A percentile compares a stretch with the other conserved stretches of the same genome.
Evolutionary conservation across 2,113 vertebrate species (phyloP).

Genomic region (Pelvicachromis taeniatus): DNA sequence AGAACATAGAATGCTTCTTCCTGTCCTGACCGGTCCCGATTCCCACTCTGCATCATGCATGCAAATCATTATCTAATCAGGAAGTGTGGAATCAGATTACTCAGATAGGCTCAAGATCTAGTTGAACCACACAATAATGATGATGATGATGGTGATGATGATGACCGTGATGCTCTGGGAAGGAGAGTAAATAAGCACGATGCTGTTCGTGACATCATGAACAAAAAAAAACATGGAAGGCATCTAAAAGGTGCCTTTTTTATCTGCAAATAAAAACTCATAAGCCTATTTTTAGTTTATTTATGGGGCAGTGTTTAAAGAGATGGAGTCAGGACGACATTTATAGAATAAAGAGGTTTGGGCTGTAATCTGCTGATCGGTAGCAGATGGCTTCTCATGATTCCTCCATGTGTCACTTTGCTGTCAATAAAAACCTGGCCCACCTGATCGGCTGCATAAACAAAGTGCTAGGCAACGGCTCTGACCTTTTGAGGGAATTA

Average conservation of each 20-base stretch:
- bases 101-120: conserved; percentile 38
- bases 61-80: conserved; percentile 72
- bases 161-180: conserved; percentile 11
- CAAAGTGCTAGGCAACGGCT: conserved; percentile 57
- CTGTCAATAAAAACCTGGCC: background rate
- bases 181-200: background rate
- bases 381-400: conserved; percentile 5
- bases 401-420: conserved; percentile 21
- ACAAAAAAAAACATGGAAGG: background rate
- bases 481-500: conserved; percentile 69
- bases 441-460: conserved; percentile 35
- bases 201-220: background rate
- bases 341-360: background rate
- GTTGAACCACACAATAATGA: conserved; percentile 33
- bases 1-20: conserved; percentile 17
- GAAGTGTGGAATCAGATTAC: conserved; percentile 65
- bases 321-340: background rate
- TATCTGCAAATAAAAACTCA: background rate
- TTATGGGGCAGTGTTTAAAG: conserved; percentile 1
- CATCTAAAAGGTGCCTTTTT: background rate
- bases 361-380: background rate
- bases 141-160: conserved; percentile 37
- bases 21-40: conserved; percentile 11
- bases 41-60: conserved; percentile 24
- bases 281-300: conserved; percentile 16